These are phyloP conservation scores for Amia ocellicauda DNA, from an alignment of 2,113 vertebrate genomes.

Conservation along the genomic window DNA sequence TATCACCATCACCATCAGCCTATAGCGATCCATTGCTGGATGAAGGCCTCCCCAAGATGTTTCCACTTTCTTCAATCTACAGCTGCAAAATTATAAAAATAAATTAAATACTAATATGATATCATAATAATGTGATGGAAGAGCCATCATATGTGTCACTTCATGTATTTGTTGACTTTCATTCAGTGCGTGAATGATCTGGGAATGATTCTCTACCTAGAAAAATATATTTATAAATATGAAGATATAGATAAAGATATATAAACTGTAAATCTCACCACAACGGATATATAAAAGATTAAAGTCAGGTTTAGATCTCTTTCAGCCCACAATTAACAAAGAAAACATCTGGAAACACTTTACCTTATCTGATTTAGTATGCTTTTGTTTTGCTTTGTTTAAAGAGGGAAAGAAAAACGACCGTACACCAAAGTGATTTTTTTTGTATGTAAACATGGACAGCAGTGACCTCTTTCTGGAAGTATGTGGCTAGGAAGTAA, in stretches of 20 bases:
- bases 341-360: conserved; percentile 25
- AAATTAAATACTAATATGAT: too few relatives aligned
- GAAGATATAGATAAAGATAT: too few relatives aligned
- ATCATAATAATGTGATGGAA: too few relatives aligned
- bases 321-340: not conserved
- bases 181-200: not conserved
- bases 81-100: too few relatives aligned
- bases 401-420: conserved; percentile 3
- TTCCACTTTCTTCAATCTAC: too few relatives aligned
- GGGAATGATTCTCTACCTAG: conserved; percentile 3
- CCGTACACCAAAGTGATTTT: conserved; percentile 5
- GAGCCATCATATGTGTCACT: too few relatives aligned
- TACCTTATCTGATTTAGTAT: conserved; percentile 1
- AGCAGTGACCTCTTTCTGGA: not conserved
- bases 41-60: too few relatives aligned
- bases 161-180: not conserved
- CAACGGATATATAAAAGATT: not conserved
- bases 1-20: too few relatives aligned
- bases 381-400: conserved; percentile 20
- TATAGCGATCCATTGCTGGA: too few relatives aligned
- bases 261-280: not conserved
- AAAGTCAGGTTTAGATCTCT: not conserved
- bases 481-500: not conserved
- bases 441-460: not conserved
- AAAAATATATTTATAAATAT: too few relatives aligned